Conservation (phyloP, 2,113 vertebrate species). For the Gallinago jamesoni region DNA sequence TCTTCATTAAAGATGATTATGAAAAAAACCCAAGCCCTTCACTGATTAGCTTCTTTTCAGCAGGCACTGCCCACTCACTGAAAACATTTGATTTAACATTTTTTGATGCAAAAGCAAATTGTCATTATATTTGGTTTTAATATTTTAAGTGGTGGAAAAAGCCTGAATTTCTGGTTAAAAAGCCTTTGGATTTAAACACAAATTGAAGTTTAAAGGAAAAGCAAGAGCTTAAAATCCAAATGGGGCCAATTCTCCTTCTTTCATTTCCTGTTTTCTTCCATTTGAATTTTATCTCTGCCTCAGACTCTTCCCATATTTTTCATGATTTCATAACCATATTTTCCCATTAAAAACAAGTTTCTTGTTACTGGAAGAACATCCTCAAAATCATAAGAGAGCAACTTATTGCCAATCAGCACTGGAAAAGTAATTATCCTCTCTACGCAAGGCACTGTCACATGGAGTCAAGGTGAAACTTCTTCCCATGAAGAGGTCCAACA, state of each 20-base stretch:
- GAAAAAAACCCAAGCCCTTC: background rate
- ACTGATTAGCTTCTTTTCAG: background rate
- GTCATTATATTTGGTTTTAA: background rate
- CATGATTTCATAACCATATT: slow-evolving; percentile 34
- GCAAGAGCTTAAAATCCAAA: slow-evolving; percentile 8
- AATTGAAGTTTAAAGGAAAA: background rate
- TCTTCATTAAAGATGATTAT: background rate
- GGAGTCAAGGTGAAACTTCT: background rate
- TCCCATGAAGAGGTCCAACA: background rate
- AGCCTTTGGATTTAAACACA: background rate
- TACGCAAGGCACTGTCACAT: background rate
- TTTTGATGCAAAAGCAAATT: background rate
- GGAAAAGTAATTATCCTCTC: slow-evolving; percentile 23
- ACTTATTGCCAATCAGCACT: background rate
- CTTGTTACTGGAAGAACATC: slow-evolving; percentile 19
- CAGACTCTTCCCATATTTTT: slow-evolving; percentile 12
- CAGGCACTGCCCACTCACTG: background rate
- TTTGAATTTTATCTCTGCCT: slow-evolving; percentile 44
- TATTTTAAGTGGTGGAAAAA: background rate
- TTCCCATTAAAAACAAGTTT: slow-evolving; percentile 2
- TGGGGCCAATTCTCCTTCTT: background rate
- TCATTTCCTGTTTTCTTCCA: slow-evolving; percentile 46
- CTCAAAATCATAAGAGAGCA: slow-evolving; percentile 20
- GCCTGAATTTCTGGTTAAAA: background rate
- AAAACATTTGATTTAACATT: background rate